Evolutionary conservation across 2,797 vertebrate genomes (phyloP).

Genomic region (Monodelphis domestica): DNA sequence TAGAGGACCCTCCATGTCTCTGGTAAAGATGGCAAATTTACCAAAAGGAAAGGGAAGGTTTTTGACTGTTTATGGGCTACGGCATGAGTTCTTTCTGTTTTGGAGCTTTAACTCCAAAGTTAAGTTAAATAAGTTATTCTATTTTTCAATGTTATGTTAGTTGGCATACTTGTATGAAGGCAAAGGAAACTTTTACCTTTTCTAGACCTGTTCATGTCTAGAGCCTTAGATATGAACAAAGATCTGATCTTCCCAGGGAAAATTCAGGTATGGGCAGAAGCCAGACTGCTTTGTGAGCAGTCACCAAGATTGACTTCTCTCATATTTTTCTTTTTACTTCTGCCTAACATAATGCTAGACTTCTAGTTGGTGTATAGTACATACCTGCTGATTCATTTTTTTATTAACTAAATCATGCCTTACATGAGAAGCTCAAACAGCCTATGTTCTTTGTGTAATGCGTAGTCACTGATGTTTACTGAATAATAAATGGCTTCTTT

Average conservation of each 20-base stretch:
- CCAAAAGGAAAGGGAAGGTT: neutral
- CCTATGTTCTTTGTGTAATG: neutral
- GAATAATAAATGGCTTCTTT: neutral
- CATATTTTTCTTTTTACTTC: neutral
- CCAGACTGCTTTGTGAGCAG: neutral
- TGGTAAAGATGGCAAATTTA: neutral
- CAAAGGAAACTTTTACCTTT: neutral
- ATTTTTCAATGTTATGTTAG: neutral
- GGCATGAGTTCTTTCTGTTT: too few species aligned
- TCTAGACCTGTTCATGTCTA: neutral
- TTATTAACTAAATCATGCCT: conserved; percentile 31
- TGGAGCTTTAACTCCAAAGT: too few species aligned
- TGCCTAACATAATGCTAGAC: neutral
- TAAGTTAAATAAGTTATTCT: neutral
- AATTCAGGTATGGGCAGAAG: neutral
- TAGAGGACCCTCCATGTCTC: neutral
- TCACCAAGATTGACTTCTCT: neutral
- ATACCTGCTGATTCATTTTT: conserved; percentile 4
- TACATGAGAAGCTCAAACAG: neutral
- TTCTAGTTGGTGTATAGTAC: neutral
- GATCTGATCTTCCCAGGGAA: neutral
- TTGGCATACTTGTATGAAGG: neutral
- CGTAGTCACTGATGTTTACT: neutral
- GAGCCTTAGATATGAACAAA: neutral
- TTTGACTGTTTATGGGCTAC: neutral